Base-by-base conservation (phyloP, 2,797 vertebrate genomes). In the Scleropages formosus region DNA sequence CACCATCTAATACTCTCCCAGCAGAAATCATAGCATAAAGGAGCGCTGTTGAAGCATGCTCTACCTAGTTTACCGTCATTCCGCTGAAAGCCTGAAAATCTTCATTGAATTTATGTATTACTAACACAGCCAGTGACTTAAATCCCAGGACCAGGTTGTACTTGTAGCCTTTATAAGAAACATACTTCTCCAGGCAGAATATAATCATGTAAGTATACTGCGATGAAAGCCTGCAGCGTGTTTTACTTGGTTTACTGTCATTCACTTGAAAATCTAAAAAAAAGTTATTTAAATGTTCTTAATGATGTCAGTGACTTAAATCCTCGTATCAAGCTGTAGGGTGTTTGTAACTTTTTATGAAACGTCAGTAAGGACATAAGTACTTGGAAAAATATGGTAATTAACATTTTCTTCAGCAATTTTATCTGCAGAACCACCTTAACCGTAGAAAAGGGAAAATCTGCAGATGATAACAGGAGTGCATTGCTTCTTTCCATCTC, bases 281-380 rank as follows among this genome's bases (percentile, higher is more conserved):
- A 63, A 78, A 78, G 85, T 85, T 84, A 79, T n/a, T 59, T 72
- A 84, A 75, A 78, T 74, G 83, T 85, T 86, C 83, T 82, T 77
- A 83, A 76, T 18, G 15, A 4, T 78, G 73, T 82, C 71, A 16
- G 78, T 78, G 76, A 75, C 76, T 82, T 82, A 79, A 84, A 90
- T 88, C 86, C 83, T 87, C 81, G 85, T 89, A 86, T 85, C 85
- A 83, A 82, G 85, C 88, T 87, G 87, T 80, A 88, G 86, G 80
- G 88, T 89, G 79, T 85, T 85, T 88, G 84, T 77, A 10, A 4
- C 13, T 13, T 77, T 81, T 78, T 86, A 76, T 78, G 78, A 84
- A 82, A 87, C 85, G 83, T 81, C 80, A 79, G 64, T 79, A 82
- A 81, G 84, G 84, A 85, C 31, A 39, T 39, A 39, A 39, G 31